phyloP scores from a whole-genome alignment of 2,113 vertebrate species.

The Chaetura pelagica region DNA sequence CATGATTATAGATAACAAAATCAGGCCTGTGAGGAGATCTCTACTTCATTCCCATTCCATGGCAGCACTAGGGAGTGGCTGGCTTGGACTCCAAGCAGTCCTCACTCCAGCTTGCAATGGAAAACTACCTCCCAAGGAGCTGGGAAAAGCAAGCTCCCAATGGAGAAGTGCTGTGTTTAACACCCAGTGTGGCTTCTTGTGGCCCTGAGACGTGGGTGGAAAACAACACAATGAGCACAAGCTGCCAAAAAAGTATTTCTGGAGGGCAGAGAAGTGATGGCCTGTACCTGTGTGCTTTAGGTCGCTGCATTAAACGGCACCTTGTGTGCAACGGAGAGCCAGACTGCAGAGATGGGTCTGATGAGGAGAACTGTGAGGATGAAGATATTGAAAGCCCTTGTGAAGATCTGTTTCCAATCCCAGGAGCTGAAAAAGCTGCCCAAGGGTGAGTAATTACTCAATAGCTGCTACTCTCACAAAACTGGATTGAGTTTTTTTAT shows the following conservation, averaged over 20 bases:
- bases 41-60: neutral
- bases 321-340: conserved; percentile 88
- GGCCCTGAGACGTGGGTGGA: neutral
- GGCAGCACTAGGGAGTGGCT: neutral
- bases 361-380: conserved; percentile 82
- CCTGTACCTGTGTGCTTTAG: conserved; percentile 64
- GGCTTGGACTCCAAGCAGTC: neutral
- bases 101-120: neutral
- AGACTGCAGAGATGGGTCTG: conserved; percentile 86
- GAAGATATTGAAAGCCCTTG: conserved; percentile 73
- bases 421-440: conserved; percentile 79
- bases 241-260: neutral
- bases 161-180: fast-evolving
- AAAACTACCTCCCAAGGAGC: neutral
- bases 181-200: neutral
- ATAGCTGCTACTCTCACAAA: neutral
- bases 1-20: neutral
- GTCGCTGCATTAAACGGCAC: conserved; percentile 86
- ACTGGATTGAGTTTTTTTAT: neutral
- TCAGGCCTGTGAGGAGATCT: neutral
- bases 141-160: neutral
- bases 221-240: neutral
- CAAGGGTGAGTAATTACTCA: conserved; percentile 80
- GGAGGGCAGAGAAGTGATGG: neutral
- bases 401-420: conserved; percentile 77